Base-by-base conservation (phyloP, 2,888 invertebrate genomes). In the Alcis repandata region DNA sequence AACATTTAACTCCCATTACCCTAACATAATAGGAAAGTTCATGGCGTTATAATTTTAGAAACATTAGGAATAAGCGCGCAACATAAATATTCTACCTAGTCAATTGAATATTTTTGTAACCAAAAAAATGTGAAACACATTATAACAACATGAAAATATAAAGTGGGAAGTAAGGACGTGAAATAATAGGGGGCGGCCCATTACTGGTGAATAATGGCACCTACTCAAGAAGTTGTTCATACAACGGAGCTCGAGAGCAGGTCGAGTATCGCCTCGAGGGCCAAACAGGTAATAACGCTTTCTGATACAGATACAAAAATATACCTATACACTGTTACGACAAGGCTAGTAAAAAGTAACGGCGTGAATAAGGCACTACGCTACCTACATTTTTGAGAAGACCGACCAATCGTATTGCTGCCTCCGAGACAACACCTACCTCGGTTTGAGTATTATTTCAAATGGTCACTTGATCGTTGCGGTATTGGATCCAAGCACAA, bases 231-330 rank as follows among this genome's bases (percentile, higher is more conserved):
- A 65, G 57, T 65, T 60, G 61, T 70, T 63, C 60, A 61, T 56
- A 61, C 57, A 60, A 54, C 59, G 63, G 49, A 41, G 60, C 59
- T 46, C 19, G 59, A 60, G 67, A 57, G 59, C 51, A 65, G 64
- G 68, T 59, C 60, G 64, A 65, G 53, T 63, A 59, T 66, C 57
- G 68, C 68, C 68, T 63, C 59, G 60, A 67, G 68, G 70, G 70
- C 57, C 58, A 58, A 67, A 67, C 65, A 65, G 65, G 65, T 65
- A 65, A 70, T 68, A 72, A 68, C 67, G 61, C 64, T 63, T 64
- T 70, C 67, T 70, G 64, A 72, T 67, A 72, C 62, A 70, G 62
- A 69, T 62, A 68, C 60, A 63, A 68, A 63, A 69, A 66, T 66
- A 68, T 62, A 65, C 54, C 59, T 63, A 54, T 32, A 66, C 60